Evolutionary conservation across 2,797 vertebrate genomes (phyloP), one percentile per base, ranked within the genome.

Genomic region (Lagodon rhomboides): DNA sequence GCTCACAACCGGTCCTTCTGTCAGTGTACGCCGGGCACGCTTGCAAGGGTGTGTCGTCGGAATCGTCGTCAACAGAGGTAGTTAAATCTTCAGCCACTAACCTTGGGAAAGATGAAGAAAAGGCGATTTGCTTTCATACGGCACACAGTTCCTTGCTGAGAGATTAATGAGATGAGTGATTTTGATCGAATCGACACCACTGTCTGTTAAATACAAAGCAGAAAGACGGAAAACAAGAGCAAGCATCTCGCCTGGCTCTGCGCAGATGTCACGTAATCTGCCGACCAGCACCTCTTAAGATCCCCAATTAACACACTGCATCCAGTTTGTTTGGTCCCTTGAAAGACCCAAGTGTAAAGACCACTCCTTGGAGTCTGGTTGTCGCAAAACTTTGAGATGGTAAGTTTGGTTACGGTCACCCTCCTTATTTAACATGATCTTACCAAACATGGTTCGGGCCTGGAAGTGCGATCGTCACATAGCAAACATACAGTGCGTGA

Each of bases 1-100:
- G 27, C 7, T 56, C 0, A 66, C 92, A 93, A 0, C 77, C 77
- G 0, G 55, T 83, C 65, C 12, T 82, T 27, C 12, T 0, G 65
- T 7, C 0, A 0, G 0, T 27, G 65, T 89, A 88, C 0, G 0
- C 10, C 0, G 51, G 0, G 34, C 93, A 94, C 68, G 90, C 80
- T 22, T 3, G 20, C 1, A 83, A 30, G 0, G 0, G 0, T 1
- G 5, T 0, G 0, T 0, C 0, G 0, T 0, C 0, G 1, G 3
- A 0, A 1, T 13, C 0, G 6, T 3, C 0, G 0, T 4, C 0
- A 0, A 0, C 0, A 27, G n/a, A 0, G 1, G 0, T 0, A 0
- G 0, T 13, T 0, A 0, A 0, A 54, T 25, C 0, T 2, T 53
- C 0, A 0, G 0, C 0, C 1, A 0, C 0, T 12, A 77, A 22